phyloP scores from a whole-genome alignment of 2,797 vertebrate species.

The Parauchenoglanis punctatus region DNA sequence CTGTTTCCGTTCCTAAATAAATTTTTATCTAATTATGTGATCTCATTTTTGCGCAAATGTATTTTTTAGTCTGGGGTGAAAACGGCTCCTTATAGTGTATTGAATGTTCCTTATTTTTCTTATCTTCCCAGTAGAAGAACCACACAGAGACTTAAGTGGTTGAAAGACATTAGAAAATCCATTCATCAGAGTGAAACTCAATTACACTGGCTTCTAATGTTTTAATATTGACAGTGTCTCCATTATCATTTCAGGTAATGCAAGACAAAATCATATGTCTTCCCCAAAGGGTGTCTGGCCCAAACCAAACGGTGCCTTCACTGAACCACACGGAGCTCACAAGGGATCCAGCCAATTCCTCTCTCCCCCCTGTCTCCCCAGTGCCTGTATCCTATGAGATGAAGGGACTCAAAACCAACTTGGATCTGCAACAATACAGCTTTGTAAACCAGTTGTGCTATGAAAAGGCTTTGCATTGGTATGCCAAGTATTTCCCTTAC shows the following conservation, averaged over 20 bases:
- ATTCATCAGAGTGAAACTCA: constrained; percentile 14
- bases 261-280: constrained; percentile 99
- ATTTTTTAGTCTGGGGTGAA: neutral
- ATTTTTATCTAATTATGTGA: constrained; percentile 6
- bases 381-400: constrained; percentile 81
- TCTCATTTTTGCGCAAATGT: neutral
- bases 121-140: neutral
- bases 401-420: constrained; percentile 91
- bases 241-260: constrained; percentile 87
- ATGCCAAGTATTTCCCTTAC: constrained; percentile 98
- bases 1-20: constrained; percentile 52
- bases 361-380: constrained; percentile 68
- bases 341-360: constrained; percentile 50
- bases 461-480: constrained; percentile 95
- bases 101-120: neutral
- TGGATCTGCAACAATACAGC: constrained; percentile 96
- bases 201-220: constrained; percentile 17
- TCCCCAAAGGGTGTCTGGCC: constrained; percentile 79
- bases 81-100: neutral
- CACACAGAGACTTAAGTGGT: neutral
- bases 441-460: constrained; percentile 99
- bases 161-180: constrained; percentile 20
- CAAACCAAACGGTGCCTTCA: constrained; percentile 75
- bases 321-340: constrained; percentile 67
- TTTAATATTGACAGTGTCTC: constrained; percentile 57